Percentiles rank a stretch among this genome's conserved stretches.
Conservation (phyloP, 2,888 invertebrate species). For the Diploptera punctata region DNA sequence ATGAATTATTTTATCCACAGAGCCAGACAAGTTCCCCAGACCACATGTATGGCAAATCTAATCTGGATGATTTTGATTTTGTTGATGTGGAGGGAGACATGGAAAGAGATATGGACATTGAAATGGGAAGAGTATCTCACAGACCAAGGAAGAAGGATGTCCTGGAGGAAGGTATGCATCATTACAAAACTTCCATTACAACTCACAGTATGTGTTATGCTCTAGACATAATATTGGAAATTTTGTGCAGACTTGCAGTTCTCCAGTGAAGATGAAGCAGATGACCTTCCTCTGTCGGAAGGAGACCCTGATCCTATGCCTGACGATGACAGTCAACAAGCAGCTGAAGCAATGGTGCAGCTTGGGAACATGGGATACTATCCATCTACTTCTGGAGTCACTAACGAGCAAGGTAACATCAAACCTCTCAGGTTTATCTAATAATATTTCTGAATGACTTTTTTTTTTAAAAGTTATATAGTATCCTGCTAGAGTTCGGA, state of each 20-base stretch:
- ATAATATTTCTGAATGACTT: too few relatives aligned
- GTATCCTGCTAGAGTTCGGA: too few relatives aligned
- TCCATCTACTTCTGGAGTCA: slow-evolving; percentile 39
- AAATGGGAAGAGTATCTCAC: slow-evolving; percentile 49
- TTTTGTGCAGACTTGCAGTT: slow-evolving; percentile 66
- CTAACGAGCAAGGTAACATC: slow-evolving; percentile 21
- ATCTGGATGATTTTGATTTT: slow-evolving; percentile 64
- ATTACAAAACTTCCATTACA: too few relatives aligned
- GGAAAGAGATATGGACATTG: slow-evolving; percentile 45
- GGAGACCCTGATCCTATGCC: slow-evolving; percentile 50
- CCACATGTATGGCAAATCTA: slow-evolving; percentile 55
- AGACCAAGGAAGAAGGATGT: slow-evolving; percentile 68
- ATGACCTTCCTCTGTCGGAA: slow-evolving; percentile 43
- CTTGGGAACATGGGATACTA: slow-evolving; percentile 69
- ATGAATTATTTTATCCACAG: too few relatives aligned
- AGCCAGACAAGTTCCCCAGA: slow-evolving; percentile 69
- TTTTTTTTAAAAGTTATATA: too few relatives aligned
- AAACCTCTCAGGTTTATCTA: too few relatives aligned
- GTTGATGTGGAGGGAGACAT: slow-evolving; percentile 67
- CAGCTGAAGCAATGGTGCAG: slow-evolving; percentile 55
- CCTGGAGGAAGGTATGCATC: slow-evolving; percentile 69
- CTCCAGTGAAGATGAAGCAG: slow-evolving; percentile 68
- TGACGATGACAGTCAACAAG: slow-evolving; percentile 65
- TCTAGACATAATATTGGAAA: too few relatives aligned
- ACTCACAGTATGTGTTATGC: too few relatives aligned